Evolutionary conservation across 2,113 vertebrate species (phyloP), one percentile per base, ranked within the genome.

Genomic region (Xerus inauris): DNA sequence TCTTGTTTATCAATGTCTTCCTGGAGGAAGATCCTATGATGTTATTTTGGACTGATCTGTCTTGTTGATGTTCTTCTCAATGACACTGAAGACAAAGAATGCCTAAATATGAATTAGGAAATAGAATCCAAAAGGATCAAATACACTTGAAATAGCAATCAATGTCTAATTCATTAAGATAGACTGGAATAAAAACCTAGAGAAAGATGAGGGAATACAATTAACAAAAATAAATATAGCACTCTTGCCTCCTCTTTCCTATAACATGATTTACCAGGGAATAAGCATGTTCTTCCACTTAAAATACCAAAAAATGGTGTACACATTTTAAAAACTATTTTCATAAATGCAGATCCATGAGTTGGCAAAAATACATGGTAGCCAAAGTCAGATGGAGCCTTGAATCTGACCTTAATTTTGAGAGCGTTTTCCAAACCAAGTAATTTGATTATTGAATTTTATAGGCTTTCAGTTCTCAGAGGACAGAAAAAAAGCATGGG

Each of bases 221-320:
- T 67, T 20, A 96, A n/a, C 24, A 94, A 80, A 94, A 91, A 59
- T n/a, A 89, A 45, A 59, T 65, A 42, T 24, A 79, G 82, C 89
- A 81, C 89, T 38, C 10, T 93, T 13, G 14, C 30, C 16, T 93
- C n/a, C 45, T 87, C 4, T 88, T 95, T 87, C 30, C 45, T 87
- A 2, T 24, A 93, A 35, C 9, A 35, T 59, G 28, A 62, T 54
- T 2, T 8, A 30, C 16, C 45, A 47, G 2, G 20, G 62, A 91
- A 35, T 28, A 35, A 3, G 22, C 47, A 0, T 75, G 64, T 69
- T 71, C 8, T 32, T 81, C 24, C 28, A 91, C 6, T 83, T 80
- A 45, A 6, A 62, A 76, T 64, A 88, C 26, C 42, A 86, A 67
- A 71, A 85, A 54, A 30, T 57, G 6, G 1, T 14, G 8, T 77